A percentile compares a stretch with the other conserved stretches of the same genome.
Evolutionary conservation across 2,797 vertebrate genomes (phyloP).

Genomic region (Buceros bicornis): DNA sequence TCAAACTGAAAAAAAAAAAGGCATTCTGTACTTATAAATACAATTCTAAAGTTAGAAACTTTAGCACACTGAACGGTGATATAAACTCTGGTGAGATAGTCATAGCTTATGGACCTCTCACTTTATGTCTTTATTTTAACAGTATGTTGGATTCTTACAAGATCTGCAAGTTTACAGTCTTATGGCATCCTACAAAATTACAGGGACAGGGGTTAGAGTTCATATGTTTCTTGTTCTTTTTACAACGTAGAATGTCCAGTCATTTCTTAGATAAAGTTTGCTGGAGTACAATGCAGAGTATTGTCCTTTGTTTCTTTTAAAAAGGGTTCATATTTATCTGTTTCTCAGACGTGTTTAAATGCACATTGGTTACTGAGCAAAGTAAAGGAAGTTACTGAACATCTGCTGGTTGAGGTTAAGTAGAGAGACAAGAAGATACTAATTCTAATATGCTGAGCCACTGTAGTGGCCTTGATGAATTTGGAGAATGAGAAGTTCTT

Average conservation of each 20-base stretch:
- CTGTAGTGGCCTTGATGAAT: neutral
- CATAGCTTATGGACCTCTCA: rapidly evolving
- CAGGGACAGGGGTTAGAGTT: neutral
- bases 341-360: neutral
- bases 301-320: neutral
- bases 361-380: neutral
- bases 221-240: neutral
- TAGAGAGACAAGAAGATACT: neutral
- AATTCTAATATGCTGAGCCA: neutral
- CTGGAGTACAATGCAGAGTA: neutral
- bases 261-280: neutral
- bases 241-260: no score
- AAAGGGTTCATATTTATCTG: neutral
- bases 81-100: neutral
- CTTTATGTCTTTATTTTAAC: neutral
- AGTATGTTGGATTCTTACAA: neutral
- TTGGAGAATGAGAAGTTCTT: neutral
- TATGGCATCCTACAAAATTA: neutral
- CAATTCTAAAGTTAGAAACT: neutral
- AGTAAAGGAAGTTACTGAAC: neutral
- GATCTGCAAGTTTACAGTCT: neutral
- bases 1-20: neutral
- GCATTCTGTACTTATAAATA: neutral
- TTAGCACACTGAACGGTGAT: no score
- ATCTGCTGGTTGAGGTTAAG: neutral